Evolutionary conservation across 1,140 invertebrate species (phyloP), one percentile per base, ranked within the genome.

Genomic region (Pogonomyrmex californicus): DNA sequence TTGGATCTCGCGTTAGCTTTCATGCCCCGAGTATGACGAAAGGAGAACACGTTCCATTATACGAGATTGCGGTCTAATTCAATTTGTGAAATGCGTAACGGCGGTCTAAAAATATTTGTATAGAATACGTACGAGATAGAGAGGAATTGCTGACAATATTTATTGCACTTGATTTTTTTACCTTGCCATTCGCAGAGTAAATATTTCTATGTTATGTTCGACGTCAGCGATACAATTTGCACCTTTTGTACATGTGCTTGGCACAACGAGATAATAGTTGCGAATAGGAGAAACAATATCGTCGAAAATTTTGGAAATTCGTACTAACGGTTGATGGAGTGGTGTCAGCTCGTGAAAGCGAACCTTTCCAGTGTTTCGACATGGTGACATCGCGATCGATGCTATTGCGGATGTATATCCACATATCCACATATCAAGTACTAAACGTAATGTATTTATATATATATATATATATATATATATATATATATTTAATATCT

Each of bases 241-340:
- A 75, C 44, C 36, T 36, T 83, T 73, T 60, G 68, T 73, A 30
- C 41, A 54, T 73, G 54, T 60, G 51, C 79, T 83, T 49, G 68
- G 65, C 44, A 33, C 30, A 54, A 62, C 38, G 79, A 75, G 79
- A 83, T 83, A 75, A 83, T 83, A 75, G 66, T 83, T 63, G 79
- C 79, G 68, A 83, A 54, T 73, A 73, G 79, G 38, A 73, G 41
- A 49, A 83, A 83, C 79, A 83, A 83, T 83, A 83, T 83, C 68
- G 68, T 73, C 54, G 30, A 83, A 23, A 83, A 83, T 83, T 83
- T 54, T 73, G 65, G 7, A 75, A 83, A 83, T 73, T 75, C 68
- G 56, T 83, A 54, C 36, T 41, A 47, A 60, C 68, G 41, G 38
- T 62, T 83, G 79, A 83, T 83, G 54, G 79, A 75, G 54, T 83